phyloP scores from a whole-genome alignment of 2,113 vertebrate genomes.

The Kryptolebias marmoratus region DNA sequence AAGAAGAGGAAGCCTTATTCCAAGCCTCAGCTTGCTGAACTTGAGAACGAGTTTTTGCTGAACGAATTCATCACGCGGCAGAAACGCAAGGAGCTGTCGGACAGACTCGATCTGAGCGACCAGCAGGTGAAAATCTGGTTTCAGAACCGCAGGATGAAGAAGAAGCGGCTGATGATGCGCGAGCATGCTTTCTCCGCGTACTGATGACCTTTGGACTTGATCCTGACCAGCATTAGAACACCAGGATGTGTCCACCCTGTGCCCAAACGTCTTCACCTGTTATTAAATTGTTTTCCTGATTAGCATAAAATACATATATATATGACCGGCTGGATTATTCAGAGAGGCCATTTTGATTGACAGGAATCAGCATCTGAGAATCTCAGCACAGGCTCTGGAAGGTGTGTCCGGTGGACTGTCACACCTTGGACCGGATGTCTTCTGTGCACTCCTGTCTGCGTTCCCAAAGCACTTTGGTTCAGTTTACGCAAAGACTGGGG shows the following conservation, averaged over 20 bases:
- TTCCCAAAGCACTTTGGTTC: constrained; percentile 26
- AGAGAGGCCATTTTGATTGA: background rate
- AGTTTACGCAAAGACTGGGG: background rate
- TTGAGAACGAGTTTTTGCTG: constrained; percentile 93
- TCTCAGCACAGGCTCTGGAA: background rate
- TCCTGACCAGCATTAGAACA: constrained; percentile 50
- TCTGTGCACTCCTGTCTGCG: background rate
- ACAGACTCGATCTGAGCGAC: constrained; percentile 88
- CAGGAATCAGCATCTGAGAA: constrained; percentile 3
- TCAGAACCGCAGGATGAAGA: constrained; percentile 93
- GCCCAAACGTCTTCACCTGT: background rate
- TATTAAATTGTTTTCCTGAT: background rate
- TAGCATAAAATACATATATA: background rate
- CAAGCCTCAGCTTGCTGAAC: constrained; percentile 91
- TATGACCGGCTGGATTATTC: background rate
- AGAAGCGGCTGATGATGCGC: constrained; percentile 91
- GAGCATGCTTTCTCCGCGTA: constrained; percentile 86
- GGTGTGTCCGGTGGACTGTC: constrained; percentile 1
- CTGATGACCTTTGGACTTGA: constrained; percentile 73
- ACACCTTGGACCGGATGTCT: background rate
- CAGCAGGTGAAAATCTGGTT: constrained; percentile 88
- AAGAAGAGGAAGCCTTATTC: constrained; percentile 96
- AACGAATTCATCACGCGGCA: constrained; percentile 95
- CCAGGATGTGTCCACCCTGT: background rate
- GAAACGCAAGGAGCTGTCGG: constrained; percentile 91